These are phyloP conservation scores for Acanthurus leucopareius DNA, from an alignment of 2,797 vertebrate species.

Conservation along the genomic window DNA sequence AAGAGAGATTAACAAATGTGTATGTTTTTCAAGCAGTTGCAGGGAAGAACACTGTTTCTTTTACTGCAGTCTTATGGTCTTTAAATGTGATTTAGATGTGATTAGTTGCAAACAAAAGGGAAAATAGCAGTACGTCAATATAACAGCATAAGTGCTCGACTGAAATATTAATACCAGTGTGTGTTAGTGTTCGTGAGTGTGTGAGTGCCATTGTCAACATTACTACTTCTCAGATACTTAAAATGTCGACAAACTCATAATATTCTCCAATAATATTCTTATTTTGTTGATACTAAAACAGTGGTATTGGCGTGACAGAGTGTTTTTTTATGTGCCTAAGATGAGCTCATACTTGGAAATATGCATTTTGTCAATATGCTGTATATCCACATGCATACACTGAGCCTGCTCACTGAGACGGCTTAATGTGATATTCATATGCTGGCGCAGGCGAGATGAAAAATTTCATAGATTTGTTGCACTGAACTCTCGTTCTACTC, in stretches of 20 bases:
- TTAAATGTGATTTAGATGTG: background rate
- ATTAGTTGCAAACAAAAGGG: constrained; percentile 12
- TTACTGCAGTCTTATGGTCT: background rate
- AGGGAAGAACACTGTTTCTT: background rate
- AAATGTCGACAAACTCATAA: constrained; percentile 24
- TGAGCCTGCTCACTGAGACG: constrained; percentile 39
- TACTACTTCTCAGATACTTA: constrained; percentile 17
- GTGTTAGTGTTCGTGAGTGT: background rate
- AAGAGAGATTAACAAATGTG: constrained; percentile 7
- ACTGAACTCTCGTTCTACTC: constrained; percentile 10
- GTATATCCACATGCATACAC: constrained; percentile 48
- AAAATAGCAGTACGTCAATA: constrained; percentile 5
- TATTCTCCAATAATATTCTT: constrained; percentile 4
- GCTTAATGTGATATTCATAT: constrained; percentile 63
- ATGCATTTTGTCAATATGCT: constrained; percentile 51
- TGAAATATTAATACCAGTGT: background rate
- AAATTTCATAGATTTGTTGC: constrained; percentile 39
- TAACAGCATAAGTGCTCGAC: constrained; percentile 1
- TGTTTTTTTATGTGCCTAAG: constrained; percentile 19
- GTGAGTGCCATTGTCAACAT: background rate
- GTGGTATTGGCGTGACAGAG: constrained; percentile 27
- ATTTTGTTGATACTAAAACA: constrained; percentile 16
- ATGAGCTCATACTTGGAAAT: constrained; percentile 57
- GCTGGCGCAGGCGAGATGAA: constrained; percentile 33
- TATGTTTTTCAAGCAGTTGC: background rate